A percentile compares a stretch with the other conserved stretches of the same genome.
phyloP scores from a whole-genome alignment of 1,140 invertebrate genomes.

The Camponotus pennsylvanicus region DNA sequence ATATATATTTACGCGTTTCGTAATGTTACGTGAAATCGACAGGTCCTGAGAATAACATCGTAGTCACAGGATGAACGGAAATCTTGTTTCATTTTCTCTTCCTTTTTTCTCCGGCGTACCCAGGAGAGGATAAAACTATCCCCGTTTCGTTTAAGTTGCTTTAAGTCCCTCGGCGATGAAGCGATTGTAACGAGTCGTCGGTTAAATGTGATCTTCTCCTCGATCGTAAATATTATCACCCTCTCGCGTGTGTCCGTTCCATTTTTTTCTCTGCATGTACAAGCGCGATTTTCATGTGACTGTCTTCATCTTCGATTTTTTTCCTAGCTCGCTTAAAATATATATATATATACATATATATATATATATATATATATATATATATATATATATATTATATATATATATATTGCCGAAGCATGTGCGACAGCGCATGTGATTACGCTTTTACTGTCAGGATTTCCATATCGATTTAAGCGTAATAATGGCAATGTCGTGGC shows the following conservation, averaged over 20 bases:
- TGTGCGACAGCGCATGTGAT: conserved; percentile 61
- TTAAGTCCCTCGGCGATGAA: conserved; percentile 47
- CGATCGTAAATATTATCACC: conserved; percentile 26
- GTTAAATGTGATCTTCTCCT: not conserved
- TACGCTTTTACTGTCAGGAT: conserved; percentile 72
- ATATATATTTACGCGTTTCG: conserved; percentile 41
- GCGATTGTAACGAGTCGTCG: conserved; percentile 17
- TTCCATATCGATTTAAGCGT: conserved; percentile 73
- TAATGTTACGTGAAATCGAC: conserved; percentile 67
- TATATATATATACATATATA: conserved; percentile 50
- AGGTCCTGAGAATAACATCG: conserved; percentile 73
- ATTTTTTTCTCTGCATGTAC: not conserved
- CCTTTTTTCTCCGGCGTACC: not conserved
- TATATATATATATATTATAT: conserved; percentile 59
- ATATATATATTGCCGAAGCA: conserved; percentile 67
- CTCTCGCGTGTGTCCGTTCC: not conserved
- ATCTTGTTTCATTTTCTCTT: conserved; percentile 3
- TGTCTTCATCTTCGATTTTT: not conserved
- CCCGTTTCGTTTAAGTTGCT: conserved; percentile 24
- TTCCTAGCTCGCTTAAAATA: conserved; percentile 18
- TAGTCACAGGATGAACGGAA: conserved; percentile 58
- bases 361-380: conserved; percentile 39
- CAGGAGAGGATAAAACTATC: not conserved
- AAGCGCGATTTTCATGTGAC: not conserved
- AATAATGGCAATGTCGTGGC: conserved; percentile 73